Percentiles rank a stretch among this genome's conserved stretches.
phyloP scores from a whole-genome alignment of 2,888 invertebrate species.

The Chrysolina americana region DNA sequence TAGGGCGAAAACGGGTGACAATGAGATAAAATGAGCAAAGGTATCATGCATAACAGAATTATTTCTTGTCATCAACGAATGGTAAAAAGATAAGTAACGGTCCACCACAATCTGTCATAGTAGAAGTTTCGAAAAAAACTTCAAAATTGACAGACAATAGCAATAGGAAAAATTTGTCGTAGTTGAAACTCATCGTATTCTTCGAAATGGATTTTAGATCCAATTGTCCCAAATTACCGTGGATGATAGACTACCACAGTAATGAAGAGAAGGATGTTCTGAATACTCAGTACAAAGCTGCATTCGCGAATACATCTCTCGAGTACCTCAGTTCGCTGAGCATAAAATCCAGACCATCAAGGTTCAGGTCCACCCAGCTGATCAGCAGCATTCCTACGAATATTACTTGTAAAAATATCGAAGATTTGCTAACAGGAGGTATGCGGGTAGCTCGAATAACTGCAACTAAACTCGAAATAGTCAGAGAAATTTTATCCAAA shows the following conservation, averaged over 20 bases:
- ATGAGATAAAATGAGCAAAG: too few species aligned
- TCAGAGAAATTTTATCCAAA: slow-evolving; percentile 69
- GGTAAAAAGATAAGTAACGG: background rate
- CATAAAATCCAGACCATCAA: slow-evolving; percentile 68
- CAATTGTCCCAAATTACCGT: slow-evolving; percentile 64
- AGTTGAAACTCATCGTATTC: slow-evolving; percentile 48
- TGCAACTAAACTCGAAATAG: slow-evolving; percentile 68
- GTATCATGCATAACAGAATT: too few species aligned
- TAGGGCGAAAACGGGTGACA: too few species aligned
- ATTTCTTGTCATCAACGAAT: too few species aligned
- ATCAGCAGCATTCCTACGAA: slow-evolving; percentile 70
- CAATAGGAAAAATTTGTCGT: slow-evolving; percentile 3
- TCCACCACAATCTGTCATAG: background rate
- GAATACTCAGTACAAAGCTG: slow-evolving; percentile 71
- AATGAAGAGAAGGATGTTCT: slow-evolving; percentile 65
- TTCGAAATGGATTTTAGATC: slow-evolving; percentile 46
- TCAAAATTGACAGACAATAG: slow-evolving; percentile 13
- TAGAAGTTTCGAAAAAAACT: background rate
- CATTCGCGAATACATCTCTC: slow-evolving; percentile 70
- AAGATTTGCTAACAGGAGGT: slow-evolving; percentile 72
- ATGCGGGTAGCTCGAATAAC: slow-evolving; percentile 72
- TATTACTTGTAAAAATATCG: slow-evolving; percentile 64
- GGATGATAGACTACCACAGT: slow-evolving; percentile 68
- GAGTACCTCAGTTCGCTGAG: slow-evolving; percentile 71
- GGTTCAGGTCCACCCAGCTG: slow-evolving; percentile 73